Evolutionary conservation across 53 echinoderm and acorn worm species (phyloP).

Genomic region (Henricia sp.): DNA sequence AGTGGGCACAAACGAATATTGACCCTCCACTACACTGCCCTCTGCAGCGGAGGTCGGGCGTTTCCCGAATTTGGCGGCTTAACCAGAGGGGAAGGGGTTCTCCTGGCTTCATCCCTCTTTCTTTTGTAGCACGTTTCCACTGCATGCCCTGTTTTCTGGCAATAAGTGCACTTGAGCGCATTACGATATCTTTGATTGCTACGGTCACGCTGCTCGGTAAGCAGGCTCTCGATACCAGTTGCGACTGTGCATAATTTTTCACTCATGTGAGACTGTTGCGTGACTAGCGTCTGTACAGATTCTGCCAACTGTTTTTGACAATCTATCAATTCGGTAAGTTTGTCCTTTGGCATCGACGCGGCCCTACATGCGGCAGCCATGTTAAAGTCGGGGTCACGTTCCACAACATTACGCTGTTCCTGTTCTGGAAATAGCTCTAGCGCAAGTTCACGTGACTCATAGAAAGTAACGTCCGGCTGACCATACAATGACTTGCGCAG

Average conservation of each 20-base stretch:
- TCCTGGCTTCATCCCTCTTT: conserved; percentile 55
- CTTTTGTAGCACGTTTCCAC: neutral
- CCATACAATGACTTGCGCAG: conserved; percentile 19
- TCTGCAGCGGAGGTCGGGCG: neutral
- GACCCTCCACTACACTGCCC: conserved; percentile 36
- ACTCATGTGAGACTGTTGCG: neutral
- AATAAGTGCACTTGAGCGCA: neutral
- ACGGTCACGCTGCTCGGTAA: neutral
- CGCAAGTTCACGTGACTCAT: neutral
- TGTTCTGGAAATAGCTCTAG: conserved; percentile 1
- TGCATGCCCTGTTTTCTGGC: neutral
- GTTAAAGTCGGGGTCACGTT: neutral
- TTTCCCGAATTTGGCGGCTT: neutral
- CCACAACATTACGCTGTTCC: neutral
- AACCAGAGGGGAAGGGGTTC: neutral
- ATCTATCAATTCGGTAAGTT: neutral
- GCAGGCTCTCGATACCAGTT: neutral
- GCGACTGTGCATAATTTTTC: neutral
- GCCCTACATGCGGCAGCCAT: conserved; percentile 4
- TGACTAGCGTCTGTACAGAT: neutral
- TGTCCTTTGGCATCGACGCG: neutral
- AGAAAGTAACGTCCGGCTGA: neutral
- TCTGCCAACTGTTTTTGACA: neutral
- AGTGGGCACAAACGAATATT: neutral
- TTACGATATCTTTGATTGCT: neutral